Evolutionary conservation across 1,140 invertebrate genomes (phyloP), one percentile per base, ranked within the genome.

Genomic region (Formica exsecta): DNA sequence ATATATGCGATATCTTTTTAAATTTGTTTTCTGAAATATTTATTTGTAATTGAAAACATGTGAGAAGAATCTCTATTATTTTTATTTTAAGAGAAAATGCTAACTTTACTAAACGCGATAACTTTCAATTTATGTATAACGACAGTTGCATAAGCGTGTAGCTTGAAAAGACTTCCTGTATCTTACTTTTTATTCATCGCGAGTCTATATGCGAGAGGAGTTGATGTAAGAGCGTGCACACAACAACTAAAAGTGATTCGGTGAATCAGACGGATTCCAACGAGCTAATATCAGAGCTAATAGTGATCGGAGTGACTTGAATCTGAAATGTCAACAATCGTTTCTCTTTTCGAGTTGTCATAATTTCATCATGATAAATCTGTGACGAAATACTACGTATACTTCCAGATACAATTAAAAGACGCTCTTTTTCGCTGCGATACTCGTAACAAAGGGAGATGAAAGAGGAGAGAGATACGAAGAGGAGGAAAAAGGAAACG

Each of bases 221-320:
- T 57, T 81, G 75, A 89, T 89, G 87, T 86, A 89, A 89, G 68
- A 89, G 36, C 61, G 75, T 41, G 79, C 44, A 74, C 70, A 65
- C 9, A 41, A 86, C 38, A 89, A 81, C 38, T 54, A 54, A 36
- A 65, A 62, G 25, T 22, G 41, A 79, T 85, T 25, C 62, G 73
- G 19, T 59, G 87, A 88, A 62, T 74, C 75, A 80, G 81, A 38
- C 48, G 22, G 81, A 91, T 90, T 90, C 80, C 87, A 66, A 11
- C 7, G 44, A 22, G 68, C 77, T 88, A 76, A 59, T 62, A 86
- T 89, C 62, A 87, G 84, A 86, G 68, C 44, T 86, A 74, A 87
- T 89, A 90, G 16, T 19, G 54, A 83, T 59, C 22, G 38, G 6
- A 4, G 6, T 3, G 25, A 25, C 22, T 25, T 32, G n/a, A 57